phyloP scores from a whole-genome alignment of 2,888 invertebrate genomes.

The Tachina lurida region DNA sequence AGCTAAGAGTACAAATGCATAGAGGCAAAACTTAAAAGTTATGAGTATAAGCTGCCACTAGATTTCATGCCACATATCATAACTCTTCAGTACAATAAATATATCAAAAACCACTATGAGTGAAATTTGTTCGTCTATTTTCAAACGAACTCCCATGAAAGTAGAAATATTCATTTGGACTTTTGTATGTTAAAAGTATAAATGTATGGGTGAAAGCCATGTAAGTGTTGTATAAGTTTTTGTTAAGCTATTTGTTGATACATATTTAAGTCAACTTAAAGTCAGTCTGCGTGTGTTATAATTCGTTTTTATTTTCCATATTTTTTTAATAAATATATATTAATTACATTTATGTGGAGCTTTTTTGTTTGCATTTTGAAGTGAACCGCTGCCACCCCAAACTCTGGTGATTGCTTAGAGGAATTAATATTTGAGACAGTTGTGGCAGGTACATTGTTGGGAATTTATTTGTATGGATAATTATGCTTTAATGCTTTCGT shows the following conservation, averaged over 20 bases:
- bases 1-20: constrained; percentile 31
- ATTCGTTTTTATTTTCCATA: constrained; percentile 26
- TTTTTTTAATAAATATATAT: not conserved
- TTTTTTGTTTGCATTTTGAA: constrained; percentile 44
- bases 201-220: not conserved
- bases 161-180: constrained; percentile 1
- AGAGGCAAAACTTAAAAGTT: constrained; percentile 46
- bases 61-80: constrained; percentile 68
- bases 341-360: constrained; percentile 24
- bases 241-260: constrained; percentile 54
- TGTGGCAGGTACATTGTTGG: constrained; percentile 63
- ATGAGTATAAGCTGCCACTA: constrained; percentile 69
- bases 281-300: constrained; percentile 36
- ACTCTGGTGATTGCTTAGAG: constrained; percentile 51
- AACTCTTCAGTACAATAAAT: constrained; percentile 45
- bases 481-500: constrained; percentile 61
- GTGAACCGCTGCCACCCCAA: constrained; percentile 16
- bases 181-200: not conserved
- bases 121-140: constrained; percentile 46
- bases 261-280: constrained; percentile 54
- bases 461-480: constrained; percentile 68
- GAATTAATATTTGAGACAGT: constrained; percentile 64
- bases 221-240: constrained; percentile 19
- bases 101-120: constrained; percentile 63
- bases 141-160: not conserved